Evolutionary conservation across 2,888 invertebrate species (phyloP).

Genomic region (Hypomecis punctinalis): DNA sequence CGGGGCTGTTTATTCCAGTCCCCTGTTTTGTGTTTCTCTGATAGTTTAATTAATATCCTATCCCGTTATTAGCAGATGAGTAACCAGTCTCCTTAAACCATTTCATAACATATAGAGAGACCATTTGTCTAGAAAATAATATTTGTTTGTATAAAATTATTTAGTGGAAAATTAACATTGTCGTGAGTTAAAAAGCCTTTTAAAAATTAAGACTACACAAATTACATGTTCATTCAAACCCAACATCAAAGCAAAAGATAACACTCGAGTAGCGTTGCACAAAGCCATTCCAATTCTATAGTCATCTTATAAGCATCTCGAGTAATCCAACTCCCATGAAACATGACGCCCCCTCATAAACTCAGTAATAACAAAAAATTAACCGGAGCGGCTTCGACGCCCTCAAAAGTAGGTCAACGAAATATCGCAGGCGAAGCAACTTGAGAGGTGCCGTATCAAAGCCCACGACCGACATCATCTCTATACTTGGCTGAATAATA

Average conservation of each 20-base stretch:
- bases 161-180: not conserved
- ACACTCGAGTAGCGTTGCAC: not conserved
- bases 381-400: constrained; percentile 32
- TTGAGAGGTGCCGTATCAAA: constrained; percentile 48
- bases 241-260: constrained; percentile 4
- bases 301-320: constrained; percentile 10
- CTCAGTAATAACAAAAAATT: constrained; percentile 39
- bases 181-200: not conserved
- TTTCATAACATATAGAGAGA: too few relatives aligned
- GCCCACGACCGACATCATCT: not conserved
- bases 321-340: constrained; percentile 31
- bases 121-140: too few relatives aligned
- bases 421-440: constrained; percentile 64
- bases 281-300: not conserved
- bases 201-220: not conserved
- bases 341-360: constrained; percentile 22
- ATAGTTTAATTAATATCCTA: too few relatives aligned
- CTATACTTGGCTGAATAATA: not conserved
- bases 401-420: constrained; percentile 63
- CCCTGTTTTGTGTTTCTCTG: too few relatives aligned
- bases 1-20: too few relatives aligned
- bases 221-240: not conserved
- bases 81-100: too few relatives aligned
- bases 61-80: too few relatives aligned
- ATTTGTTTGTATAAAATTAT: too few relatives aligned